A percentile compares a stretch with the other conserved stretches of the same genome.
These are phyloP conservation scores for Mycetomoellerius zeteki DNA, from an alignment of 1,140 invertebrate genomes.

Conservation along the genomic window DNA sequence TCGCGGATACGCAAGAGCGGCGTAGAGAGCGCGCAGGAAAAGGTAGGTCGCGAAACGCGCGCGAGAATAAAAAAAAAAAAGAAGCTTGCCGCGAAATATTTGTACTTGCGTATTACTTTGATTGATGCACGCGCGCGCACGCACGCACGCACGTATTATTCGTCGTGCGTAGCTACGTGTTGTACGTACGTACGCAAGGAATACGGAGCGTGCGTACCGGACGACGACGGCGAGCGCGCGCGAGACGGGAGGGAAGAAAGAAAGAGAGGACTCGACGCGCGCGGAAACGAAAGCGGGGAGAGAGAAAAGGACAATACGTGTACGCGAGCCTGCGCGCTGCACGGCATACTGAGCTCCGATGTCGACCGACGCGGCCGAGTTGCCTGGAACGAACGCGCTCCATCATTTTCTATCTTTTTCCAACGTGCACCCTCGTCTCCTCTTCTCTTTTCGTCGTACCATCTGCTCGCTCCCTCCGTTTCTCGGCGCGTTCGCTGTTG, in stretches of 20 bases:
- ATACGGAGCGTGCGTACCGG: slow-evolving; percentile 38
- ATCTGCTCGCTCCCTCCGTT: slow-evolving; percentile 48
- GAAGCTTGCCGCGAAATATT: slow-evolving; percentile 39
- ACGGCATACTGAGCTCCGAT: slow-evolving; percentile 81
- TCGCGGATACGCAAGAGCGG: neutral
- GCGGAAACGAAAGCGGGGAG: slow-evolving; percentile 9
- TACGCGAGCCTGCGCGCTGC: slow-evolving; percentile 85
- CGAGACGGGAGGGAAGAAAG: slow-evolving; percentile 28
- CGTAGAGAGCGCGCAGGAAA: neutral
- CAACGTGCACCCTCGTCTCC: slow-evolving; percentile 36
- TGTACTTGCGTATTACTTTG: slow-evolving; percentile 68
- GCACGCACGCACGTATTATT: neutral
- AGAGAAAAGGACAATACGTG: slow-evolving; percentile 71
- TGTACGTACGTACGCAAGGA: slow-evolving; percentile 49
- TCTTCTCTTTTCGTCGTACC: slow-evolving; percentile 52
- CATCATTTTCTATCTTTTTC: slow-evolving; percentile 53
- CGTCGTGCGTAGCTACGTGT: neutral
- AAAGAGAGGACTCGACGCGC: slow-evolving; percentile 73
- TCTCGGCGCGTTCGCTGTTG: neutral
- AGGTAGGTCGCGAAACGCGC: neutral
- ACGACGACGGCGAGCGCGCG: slow-evolving; percentile 5
- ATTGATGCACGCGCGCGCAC: slow-evolving; percentile 2
- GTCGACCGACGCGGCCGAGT: slow-evolving; percentile 75
- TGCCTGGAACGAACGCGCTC: slow-evolving; percentile 67
- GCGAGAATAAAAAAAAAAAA: slow-evolving; percentile 25